Evolutionary conservation across 2,113 vertebrate genomes (phyloP), one percentile per base, ranked within the genome.

Genomic region (Polypterus bichir): DNA sequence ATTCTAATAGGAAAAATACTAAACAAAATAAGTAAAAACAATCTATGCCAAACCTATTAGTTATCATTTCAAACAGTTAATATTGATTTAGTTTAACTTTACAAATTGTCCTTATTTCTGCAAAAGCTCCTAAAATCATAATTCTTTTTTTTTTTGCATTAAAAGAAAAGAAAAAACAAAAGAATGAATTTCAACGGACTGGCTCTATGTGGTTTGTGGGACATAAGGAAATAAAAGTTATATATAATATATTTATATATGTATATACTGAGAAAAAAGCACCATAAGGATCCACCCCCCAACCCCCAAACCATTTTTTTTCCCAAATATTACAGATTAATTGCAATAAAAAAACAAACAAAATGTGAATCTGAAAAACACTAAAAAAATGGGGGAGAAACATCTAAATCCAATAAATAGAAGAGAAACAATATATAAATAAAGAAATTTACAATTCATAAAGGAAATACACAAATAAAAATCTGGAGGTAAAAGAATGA

Each of bases 1-100:
- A 80, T 85, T 86, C 85, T 88, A 82, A 82, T 85, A 85, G 76
- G 83, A 76, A 79, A 84, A 85, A 76, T 84, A 84, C 81, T 82
- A 74, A 83, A 75, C 5, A 57, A 57, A 78, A 64, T 69, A 65
- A 70, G 73, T 67, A 57, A 73, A 62, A 62, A 53, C 71, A 73
- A 11, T 9, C 27, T 5, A 7, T 8, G 27, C 56, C 56, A 9
- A 4, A 11, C 56, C 3, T 7, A 4, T 5, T 57, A 6, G 44
- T 8, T 8, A 55, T 6, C 54, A 11, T 55, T 27, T 55, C 5
- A 55, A 55, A 55, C 9, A 10, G 54, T 55, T 55, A 3, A 55
- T 55, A 55, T 55, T 27, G 9, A 27, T 57, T 57, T 27, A 27
- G 27, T 27, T 27, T 27, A 27, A 27, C 27, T 27, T 27, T 27